phyloP scores from a whole-genome alignment of 92 coral and sea anemone species.

The Paragorgia papillata region DNA sequence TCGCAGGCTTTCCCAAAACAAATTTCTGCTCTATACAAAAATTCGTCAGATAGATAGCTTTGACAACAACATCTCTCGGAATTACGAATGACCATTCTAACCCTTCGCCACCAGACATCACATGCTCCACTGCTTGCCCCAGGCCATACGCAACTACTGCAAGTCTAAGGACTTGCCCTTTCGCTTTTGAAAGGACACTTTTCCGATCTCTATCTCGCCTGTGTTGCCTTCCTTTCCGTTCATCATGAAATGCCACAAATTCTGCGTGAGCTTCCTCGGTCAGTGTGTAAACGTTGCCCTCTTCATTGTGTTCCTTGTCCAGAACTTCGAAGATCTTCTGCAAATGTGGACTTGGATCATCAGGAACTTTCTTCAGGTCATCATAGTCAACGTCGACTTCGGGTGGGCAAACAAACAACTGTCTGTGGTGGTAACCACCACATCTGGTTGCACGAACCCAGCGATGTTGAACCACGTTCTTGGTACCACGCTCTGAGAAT shows the following conservation, averaged over 20 bases:
- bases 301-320: constrained; percentile 29
- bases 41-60: too few species aligned
- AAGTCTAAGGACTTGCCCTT: constrained; percentile 64
- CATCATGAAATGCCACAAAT: constrained; percentile 59
- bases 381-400: constrained; percentile 52
- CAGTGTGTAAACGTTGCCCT: constrained; percentile 28
- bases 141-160: constrained; percentile 63
- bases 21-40: constrained; percentile 62
- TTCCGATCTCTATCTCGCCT: constrained; percentile 56
- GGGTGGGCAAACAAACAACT: constrained; percentile 63
- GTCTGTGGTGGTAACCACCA: constrained; percentile 54
- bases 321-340: background rate
- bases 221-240: constrained; percentile 57
- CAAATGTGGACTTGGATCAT: background rate
- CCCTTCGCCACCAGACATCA: constrained; percentile 3
- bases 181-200: constrained; percentile 62
- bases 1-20: constrained; percentile 46
- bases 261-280: constrained; percentile 52
- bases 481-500: constrained; percentile 54
- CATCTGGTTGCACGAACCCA: constrained; percentile 69
- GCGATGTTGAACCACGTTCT: constrained; percentile 57
- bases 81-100: constrained; percentile 41
- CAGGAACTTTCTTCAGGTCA: background rate
- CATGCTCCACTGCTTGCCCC: constrained; percentile 47
- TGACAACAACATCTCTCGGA: too few species aligned